Evolutionary conservation across 2,113 vertebrate genomes (phyloP).

Genomic region (Calonectris borealis): DNA sequence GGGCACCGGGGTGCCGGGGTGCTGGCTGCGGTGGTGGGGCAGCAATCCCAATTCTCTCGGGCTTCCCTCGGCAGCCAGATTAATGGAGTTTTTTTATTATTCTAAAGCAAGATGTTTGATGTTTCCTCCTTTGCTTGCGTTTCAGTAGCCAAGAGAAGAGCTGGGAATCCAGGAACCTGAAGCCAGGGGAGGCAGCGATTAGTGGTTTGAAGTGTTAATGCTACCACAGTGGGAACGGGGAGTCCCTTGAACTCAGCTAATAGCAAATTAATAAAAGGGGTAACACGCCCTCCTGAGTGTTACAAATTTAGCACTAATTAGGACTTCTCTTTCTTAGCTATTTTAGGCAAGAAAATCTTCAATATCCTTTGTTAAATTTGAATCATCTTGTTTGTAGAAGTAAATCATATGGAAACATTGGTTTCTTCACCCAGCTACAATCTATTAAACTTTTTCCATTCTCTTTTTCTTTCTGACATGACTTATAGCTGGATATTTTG

Average conservation of each 20-base stretch:
- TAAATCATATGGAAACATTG: background rate
- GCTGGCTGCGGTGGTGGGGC: background rate
- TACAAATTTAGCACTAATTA: conserved; percentile 54
- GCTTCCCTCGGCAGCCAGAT: background rate
- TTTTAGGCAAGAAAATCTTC: conserved; percentile 38
- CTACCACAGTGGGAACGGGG: background rate
- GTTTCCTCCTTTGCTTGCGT: background rate
- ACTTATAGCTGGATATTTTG: background rate
- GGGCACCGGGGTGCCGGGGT: background rate
- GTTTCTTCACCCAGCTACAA: background rate
- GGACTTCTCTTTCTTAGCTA: background rate
- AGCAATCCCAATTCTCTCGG: background rate
- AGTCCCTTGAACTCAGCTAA: conserved; percentile 12
- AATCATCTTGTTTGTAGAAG: conserved; percentile 43
- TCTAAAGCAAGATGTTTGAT: background rate
- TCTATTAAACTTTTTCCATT: background rate
- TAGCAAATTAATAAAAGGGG: conserved; percentile 46
- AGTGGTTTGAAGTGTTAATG: conserved; percentile 25
- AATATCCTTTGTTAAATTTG: conserved; percentile 22
- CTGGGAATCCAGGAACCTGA: background rate
- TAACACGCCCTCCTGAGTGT: background rate
- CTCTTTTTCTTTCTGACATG: background rate
- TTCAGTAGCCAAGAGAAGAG: background rate
- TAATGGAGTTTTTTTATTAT: background rate
- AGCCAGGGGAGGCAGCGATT: background rate